Evolutionary conservation across 2,113 vertebrate genomes (phyloP).

Genomic region (Podocnemis expansa): DNA sequence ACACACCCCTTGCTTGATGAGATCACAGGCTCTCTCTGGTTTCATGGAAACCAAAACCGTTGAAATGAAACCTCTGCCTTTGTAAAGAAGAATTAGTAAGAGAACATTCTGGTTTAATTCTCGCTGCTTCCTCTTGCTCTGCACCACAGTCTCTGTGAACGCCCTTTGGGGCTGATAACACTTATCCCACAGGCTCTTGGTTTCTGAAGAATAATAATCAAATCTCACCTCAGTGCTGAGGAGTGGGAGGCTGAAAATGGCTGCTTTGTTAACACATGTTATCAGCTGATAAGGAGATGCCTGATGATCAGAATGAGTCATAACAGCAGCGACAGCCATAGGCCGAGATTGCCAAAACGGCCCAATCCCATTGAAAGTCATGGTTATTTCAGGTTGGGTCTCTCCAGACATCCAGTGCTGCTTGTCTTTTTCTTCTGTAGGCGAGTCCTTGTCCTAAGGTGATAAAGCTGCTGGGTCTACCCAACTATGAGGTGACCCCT

Average conservation of each 20-base stretch:
- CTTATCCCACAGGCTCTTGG: conserved; percentile 33
- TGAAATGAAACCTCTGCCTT: neutral
- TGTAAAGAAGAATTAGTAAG: neutral
- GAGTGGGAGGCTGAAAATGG: conserved; percentile 60
- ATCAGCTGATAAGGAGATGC: conserved; percentile 71
- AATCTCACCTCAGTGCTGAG: conserved; percentile 61
- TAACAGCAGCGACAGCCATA: neutral
- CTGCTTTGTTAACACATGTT: conserved; percentile 55
- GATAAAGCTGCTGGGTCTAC: accelerated
- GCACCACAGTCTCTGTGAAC: conserved; percentile 30
- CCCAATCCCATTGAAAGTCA: neutral
- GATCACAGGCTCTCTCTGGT: neutral
- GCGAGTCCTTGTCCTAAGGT: neutral
- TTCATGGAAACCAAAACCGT: neutral
- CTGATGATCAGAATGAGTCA: conserved; percentile 57
- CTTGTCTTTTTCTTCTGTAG: neutral
- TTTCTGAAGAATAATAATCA: conserved; percentile 64
- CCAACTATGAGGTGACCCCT: accelerated
- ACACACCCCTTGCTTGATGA: neutral
- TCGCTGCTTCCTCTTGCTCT: conserved; percentile 59
- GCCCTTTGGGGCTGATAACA: conserved; percentile 67
- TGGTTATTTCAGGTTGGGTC: neutral
- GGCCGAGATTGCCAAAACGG: neutral
- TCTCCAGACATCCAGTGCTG: accelerated
- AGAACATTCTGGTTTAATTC: neutral